A percentile compares a stretch with the other conserved stretches of the same genome.
These are phyloP conservation scores for Lacerta bilineata DNA, from an alignment of 2,797 vertebrate species.

Conservation along the genomic window DNA sequence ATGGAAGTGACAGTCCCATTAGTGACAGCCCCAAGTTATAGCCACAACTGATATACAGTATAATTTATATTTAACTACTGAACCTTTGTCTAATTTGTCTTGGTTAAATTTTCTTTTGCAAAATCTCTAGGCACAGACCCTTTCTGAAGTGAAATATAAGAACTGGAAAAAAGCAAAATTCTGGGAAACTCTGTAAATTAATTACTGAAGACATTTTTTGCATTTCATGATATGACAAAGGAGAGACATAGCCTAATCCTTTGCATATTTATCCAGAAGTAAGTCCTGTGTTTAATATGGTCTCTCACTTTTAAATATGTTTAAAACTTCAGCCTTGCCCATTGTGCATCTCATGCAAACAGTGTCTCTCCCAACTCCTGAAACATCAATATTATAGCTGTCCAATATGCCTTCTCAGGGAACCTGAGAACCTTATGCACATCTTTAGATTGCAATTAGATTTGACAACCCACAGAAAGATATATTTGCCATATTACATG, in stretches of 20 bases:
- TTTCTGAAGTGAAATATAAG: background rate
- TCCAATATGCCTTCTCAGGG: too few species aligned
- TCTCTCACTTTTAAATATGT: background rate
- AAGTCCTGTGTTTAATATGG: background rate
- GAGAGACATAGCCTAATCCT: background rate
- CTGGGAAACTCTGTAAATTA: background rate
- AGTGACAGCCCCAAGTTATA: background rate
- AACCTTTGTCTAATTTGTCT: background rate
- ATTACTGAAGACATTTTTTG: background rate
- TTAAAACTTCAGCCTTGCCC: background rate
- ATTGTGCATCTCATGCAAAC: background rate
- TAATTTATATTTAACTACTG: conserved; percentile 22
- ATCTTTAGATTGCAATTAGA: too few species aligned
- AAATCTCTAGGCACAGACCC: background rate
- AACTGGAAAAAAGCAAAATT: background rate
- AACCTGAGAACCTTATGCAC: too few species aligned
- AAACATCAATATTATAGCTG: background rate
- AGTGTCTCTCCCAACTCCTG: background rate
- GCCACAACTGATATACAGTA: background rate
- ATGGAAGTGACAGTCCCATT: background rate
- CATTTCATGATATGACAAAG: background rate
- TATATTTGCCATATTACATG: too few species aligned
- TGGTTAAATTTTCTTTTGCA: background rate
- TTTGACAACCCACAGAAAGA: too few species aligned
- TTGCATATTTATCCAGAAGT: background rate